Evolutionary conservation across 2,113 vertebrate genomes (phyloP), one percentile per base, ranked within the genome.

Genomic region (Micromys minutus): DNA sequence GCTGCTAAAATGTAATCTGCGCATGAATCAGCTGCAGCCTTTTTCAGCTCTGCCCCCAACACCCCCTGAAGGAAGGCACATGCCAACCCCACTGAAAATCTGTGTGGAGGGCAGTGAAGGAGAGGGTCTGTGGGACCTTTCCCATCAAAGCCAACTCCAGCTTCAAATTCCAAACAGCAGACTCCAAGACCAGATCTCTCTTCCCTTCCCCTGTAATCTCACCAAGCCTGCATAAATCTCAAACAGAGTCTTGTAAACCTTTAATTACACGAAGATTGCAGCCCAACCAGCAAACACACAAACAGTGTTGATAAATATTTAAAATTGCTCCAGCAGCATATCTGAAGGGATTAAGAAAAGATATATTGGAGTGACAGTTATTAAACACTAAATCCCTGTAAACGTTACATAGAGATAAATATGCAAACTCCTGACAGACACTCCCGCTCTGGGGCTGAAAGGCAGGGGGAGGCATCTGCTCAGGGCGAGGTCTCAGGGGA

Each of bases 181-280:
- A 81, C 88, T 83, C 85, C 50, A 65, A 79, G 52, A 79, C 61
- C 76, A 81, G 71, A 50, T 83, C 90, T 80, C 89, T 86, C 72
- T 36, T 79, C 80, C 61, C 80, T 52, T 55, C 36, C 22, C n/a
- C 96, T 97, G 87, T 97, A 96, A 97, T 97, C 95, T 87, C 87
- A 55, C 94, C 97, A 81, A 83, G 84, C 94, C 97, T 88, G 61
- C 36, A 52, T 74, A 97, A 97, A 96, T 90, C 97, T 96, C 11
- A n/a, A 97, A 95, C 93, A 19, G 90, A 83, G 97, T 97, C 97
- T 97, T 94, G 97, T 98, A 98, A 98, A 98, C 98, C 97, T 98
- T 98, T 98, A 98, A 98, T 98, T 98, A 98, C 97, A 97, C 96
- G 97, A 97, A 98, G 98, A 98, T 94, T 94, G 98, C 98, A 95